Conservation (phyloP, 2,888 invertebrate genomes). For the Acrobasis suavella region DNA sequence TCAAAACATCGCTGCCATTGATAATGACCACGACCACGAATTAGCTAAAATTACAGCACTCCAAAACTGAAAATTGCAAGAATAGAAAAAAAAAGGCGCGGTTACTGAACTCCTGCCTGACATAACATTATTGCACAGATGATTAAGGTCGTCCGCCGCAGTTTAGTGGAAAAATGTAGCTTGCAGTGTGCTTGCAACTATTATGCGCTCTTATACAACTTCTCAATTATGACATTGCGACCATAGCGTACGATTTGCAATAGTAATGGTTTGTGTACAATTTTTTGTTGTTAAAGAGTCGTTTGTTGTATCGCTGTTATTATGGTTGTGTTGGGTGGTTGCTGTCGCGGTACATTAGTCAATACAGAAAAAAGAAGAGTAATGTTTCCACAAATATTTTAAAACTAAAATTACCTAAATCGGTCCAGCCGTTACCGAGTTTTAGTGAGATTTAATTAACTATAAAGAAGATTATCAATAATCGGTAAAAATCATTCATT, state of each 20-base stretch:
- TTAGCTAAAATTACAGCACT: not conserved
- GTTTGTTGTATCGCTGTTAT: not conserved
- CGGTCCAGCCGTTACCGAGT: too few species aligned
- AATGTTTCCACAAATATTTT: too few species aligned
- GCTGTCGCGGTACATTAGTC: too few species aligned
- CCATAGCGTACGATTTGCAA: not conserved
- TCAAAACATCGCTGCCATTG: not conserved
- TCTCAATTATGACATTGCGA: conserved; percentile 8
- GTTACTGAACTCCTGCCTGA: conserved; percentile 40
- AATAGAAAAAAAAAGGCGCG: not conserved
- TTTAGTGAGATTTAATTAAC: too few species aligned
- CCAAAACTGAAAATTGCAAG: not conserved
- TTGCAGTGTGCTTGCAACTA: conserved; percentile 30
- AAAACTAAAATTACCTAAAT: too few species aligned
- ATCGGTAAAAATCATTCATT: too few species aligned
- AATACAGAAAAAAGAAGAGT: too few species aligned
- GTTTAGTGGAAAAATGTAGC: conserved; percentile 27
- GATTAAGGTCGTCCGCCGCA: conserved; percentile 48
- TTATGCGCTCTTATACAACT: conserved; percentile 19
- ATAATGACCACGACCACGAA: not conserved
- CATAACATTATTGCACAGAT: conserved; percentile 46
- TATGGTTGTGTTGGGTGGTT: not conserved
- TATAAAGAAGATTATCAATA: too few species aligned
- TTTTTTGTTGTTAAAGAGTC: not conserved
- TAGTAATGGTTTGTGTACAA: conserved; percentile 2